Base-by-base conservation (phyloP, 1,140 invertebrate species). In the Capitella teleta region DNA sequence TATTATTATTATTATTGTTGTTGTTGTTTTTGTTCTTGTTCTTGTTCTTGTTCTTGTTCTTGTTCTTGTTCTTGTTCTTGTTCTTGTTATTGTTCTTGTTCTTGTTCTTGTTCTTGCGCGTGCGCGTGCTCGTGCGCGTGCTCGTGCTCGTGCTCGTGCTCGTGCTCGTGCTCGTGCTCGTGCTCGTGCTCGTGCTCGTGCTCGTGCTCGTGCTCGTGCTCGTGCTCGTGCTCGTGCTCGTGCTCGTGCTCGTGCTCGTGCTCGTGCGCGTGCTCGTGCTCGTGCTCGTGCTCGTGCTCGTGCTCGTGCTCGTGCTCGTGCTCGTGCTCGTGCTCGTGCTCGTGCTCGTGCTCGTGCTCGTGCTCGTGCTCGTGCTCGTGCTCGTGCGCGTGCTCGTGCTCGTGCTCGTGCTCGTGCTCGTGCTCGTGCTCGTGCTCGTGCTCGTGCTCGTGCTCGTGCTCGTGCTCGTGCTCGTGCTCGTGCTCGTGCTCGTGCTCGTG, bases 61-160 rank as follows among this genome's bases (percentile, higher is more conserved):
- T 34, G 32, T 34, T 34, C 32, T 34, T 34, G 32, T 34, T 34
- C 32, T 34, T 34, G 32, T 34, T 34, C 32, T 34, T 34, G 32
- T 34, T 34, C 32, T 34, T 34, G 32, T 34, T 34, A 34, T 34
- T 34, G 32, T 34, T 34, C 32, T 34, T 34, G 32, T 34, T 34
- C 32, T 34, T 34, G 32, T 34, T 34, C 32, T 34, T 34, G 32
- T 34, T 34, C 32, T 34, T 34, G 32, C n/a, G 10, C 32, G 10
- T 34, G 32, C n/a, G 10, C 32, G 10, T 34, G 32, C n/a, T 34
- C 32, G 10, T 34, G 32, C n/a, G 10, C 32, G 10, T 34, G 32
- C n/a, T 34, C 32, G 10, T 34, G 32, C n/a, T 34, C 32, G 10
- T 34, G 32, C n/a, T 34, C 32, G 10, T 34, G 32, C n/a, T n/a